Percentiles rank a stretch among this genome's conserved stretches.
phyloP scores from a whole-genome alignment of 1,140 invertebrate genomes.

The Atta cephalotes region DNA sequence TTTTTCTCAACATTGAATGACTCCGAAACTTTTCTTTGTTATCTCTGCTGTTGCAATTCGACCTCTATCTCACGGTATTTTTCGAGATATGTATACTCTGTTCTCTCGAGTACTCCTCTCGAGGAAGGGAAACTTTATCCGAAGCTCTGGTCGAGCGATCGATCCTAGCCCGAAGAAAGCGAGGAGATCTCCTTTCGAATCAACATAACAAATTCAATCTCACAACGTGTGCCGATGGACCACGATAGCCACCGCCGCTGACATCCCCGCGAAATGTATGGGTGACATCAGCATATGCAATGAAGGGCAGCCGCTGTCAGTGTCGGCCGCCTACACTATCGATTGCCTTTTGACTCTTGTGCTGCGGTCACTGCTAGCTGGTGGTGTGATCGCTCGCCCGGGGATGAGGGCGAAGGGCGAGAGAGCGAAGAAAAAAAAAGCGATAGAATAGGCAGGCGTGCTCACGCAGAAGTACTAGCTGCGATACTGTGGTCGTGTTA shows the following conservation, averaged over 20 bases:
- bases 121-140: conserved; percentile 46
- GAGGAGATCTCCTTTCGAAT: conserved; percentile 69
- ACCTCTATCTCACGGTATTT: conserved; percentile 25
- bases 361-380: conserved; percentile 46
- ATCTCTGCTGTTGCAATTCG: conserved; percentile 37
- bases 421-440: conserved; percentile 39
- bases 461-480: conserved; percentile 29
- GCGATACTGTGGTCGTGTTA: neutral
- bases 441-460: conserved; percentile 34
- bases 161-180: conserved; percentile 50
- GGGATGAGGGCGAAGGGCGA: conserved; percentile 63
- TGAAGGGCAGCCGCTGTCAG: conserved; percentile 80
- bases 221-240: conserved; percentile 63
- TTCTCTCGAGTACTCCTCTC: conserved; percentile 13
- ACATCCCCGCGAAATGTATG: conserved; percentile 74
- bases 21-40: neutral
- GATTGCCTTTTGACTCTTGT: conserved; percentile 79
- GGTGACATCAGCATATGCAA: conserved; percentile 83
- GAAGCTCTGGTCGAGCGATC: conserved; percentile 41
- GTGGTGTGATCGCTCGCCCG: conserved; percentile 46
- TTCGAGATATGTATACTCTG: conserved; percentile 19
- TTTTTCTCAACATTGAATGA: neutral
- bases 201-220: conserved; percentile 81
- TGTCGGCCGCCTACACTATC: conserved; percentile 78
- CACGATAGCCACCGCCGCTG: conserved; percentile 48